phyloP scores from a whole-genome alignment of 2,113 vertebrate genomes.

The Oxyura jamaicensis region DNA sequence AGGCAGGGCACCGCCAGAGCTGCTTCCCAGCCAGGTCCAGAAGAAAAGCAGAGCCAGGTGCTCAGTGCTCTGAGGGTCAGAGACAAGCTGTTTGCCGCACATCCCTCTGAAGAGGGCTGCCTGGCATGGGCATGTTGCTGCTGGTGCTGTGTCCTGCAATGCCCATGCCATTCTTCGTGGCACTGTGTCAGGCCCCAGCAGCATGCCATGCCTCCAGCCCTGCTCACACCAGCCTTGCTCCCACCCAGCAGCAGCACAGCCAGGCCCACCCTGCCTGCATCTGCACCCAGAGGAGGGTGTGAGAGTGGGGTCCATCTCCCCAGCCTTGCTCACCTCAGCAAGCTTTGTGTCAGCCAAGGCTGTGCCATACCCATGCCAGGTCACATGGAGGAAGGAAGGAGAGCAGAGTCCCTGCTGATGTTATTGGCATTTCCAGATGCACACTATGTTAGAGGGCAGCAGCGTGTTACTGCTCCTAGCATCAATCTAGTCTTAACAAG shows the following conservation, averaged over 20 bases:
- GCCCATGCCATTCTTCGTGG: not conserved
- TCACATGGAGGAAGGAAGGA: fast-evolving
- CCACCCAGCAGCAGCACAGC: not conserved
- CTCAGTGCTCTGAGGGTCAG: not conserved
- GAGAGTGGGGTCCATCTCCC: not conserved
- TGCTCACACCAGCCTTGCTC: too few species aligned
- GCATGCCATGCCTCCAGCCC: fast-evolving
- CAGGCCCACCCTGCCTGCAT: not conserved
- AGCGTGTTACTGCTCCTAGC: not conserved
- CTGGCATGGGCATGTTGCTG: fast-evolving
- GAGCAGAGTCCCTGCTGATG: fast-evolving
- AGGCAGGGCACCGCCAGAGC: too few species aligned
- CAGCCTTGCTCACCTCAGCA: not conserved
- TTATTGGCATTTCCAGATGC: not conserved
- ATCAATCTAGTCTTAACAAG: not conserved
- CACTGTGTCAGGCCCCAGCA: not conserved
- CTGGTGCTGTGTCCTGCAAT: fast-evolving
- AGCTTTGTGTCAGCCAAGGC: fast-evolving
- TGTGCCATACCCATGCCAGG: too few species aligned
- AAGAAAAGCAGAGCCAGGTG: not conserved
- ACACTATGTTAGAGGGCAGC: not conserved
- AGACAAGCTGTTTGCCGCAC: fast-evolving
- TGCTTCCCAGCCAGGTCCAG: not conserved
- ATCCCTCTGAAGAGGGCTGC: too few species aligned
- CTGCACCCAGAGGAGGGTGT: not conserved